These are phyloP conservation scores for Venturia canescens DNA, from an alignment of 1,140 invertebrate species.

Conservation along the genomic window DNA sequence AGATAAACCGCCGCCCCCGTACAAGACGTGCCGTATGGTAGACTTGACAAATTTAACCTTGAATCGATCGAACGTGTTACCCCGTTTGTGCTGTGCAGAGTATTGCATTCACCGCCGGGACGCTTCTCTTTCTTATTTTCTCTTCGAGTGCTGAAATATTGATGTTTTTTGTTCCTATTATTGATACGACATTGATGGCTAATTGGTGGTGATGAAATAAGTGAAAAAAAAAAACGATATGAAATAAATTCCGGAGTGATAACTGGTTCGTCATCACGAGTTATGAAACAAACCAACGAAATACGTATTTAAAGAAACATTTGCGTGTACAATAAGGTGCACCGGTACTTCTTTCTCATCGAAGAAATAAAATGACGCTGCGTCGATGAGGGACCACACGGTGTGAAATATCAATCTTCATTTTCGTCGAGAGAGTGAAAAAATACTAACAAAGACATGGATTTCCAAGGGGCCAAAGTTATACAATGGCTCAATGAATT, in stretches of 20 bases:
- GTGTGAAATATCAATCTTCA: background rate
- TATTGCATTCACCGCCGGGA: slow-evolving; percentile 72
- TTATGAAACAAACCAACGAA: background rate
- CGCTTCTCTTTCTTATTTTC: slow-evolving; percentile 78
- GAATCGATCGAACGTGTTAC: slow-evolving; percentile 77
- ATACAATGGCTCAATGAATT: slow-evolving; percentile 52
- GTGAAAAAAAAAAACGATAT: too few relatives aligned
- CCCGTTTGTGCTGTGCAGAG: slow-evolving; percentile 65
- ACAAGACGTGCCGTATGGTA: background rate
- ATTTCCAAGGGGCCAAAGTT: slow-evolving; percentile 50
- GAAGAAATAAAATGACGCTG: background rate
- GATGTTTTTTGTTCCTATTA: background rate
- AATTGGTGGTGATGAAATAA: too few relatives aligned
- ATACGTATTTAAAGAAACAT: too few relatives aligned
- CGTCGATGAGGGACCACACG: background rate
- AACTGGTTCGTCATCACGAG: too few relatives aligned
- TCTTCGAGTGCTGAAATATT: background rate
- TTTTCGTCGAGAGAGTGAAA: background rate
- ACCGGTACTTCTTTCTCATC: background rate
- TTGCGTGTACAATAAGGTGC: background rate
- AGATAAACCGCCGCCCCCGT: background rate
- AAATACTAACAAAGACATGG: slow-evolving; percentile 45
- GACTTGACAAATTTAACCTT: slow-evolving; percentile 21
- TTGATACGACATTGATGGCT: background rate
- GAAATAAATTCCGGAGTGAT: too few relatives aligned